A percentile compares a stretch with the other conserved stretches of the same genome.
Evolutionary conservation across 2,113 vertebrate genomes (phyloP).

Genomic region (Melanerpes formicivorus): DNA sequence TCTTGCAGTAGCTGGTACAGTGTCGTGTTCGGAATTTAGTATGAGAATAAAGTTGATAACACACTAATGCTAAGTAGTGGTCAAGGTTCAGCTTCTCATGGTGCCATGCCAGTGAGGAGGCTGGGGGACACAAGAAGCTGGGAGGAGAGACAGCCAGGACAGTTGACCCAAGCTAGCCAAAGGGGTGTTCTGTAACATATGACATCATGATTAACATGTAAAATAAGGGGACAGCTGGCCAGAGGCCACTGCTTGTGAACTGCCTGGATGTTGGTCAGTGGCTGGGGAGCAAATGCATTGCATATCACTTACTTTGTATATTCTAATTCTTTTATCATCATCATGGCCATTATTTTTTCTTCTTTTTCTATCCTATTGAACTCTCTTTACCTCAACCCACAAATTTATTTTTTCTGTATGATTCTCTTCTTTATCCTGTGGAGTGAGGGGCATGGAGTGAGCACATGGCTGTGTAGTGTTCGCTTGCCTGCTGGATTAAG

Average conservation of each 20-base stretch:
- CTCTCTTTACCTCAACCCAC: background rate
- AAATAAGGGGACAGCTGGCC: background rate
- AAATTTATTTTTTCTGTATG: background rate
- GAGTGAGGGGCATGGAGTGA: background rate
- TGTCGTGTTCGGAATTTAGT: background rate
- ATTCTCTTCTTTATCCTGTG: background rate
- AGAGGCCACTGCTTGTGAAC: background rate
- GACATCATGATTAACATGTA: background rate
- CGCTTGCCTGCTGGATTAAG: background rate
- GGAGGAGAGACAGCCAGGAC: background rate
- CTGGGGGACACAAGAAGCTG: background rate
- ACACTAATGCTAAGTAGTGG: background rate
- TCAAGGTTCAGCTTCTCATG: background rate
- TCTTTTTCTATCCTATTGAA: background rate
- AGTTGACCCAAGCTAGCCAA: background rate
- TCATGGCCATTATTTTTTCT: background rate
- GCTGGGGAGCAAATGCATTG: background rate
- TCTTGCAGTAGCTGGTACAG: background rate
- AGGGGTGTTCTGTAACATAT: background rate
- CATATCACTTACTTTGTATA: background rate
- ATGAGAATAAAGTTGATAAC: background rate
- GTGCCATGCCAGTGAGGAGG: background rate
- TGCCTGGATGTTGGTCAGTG: background rate
- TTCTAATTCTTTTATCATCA: background rate
- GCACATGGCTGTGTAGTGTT: background rate